These are phyloP conservation scores for Paramormyrops hopkinsi DNA, from an alignment of 2,797 vertebrate genomes.

Conservation along the genomic window DNA sequence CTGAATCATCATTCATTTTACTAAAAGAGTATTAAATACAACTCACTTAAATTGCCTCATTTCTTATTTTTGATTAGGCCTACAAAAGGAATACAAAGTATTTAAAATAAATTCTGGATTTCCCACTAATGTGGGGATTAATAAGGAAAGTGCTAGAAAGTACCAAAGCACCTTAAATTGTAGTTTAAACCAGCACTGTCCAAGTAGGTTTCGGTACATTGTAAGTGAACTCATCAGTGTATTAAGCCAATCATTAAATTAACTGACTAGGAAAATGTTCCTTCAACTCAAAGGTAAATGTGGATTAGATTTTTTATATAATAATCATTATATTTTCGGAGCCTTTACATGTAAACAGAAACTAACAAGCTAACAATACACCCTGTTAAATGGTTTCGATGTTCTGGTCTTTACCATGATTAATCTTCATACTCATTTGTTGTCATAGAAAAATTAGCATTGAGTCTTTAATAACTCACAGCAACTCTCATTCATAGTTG, in stretches of 20 bases:
- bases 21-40: not conserved
- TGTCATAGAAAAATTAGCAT: conserved; percentile 29
- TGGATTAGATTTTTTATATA: conserved; percentile 9
- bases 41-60: not conserved
- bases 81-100: not conserved
- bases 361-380: not conserved
- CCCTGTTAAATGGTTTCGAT: conserved; percentile 40
- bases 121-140: not conserved
- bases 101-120: not conserved
- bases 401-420: conserved; percentile 46
- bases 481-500: conserved; percentile 17
- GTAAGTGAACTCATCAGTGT: conserved; percentile 1
- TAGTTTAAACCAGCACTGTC: not conserved
- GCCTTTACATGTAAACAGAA: not conserved
- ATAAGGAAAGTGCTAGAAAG: not conserved
- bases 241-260: not conserved
- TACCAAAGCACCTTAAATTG: not conserved
- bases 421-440: conserved; percentile 43
- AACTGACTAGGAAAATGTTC: not conserved
- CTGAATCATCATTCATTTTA: not conserved
- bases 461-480: conserved; percentile 22
- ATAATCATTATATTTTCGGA: not conserved
- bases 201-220: not conserved
- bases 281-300: not conserved
- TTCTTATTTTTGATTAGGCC: not conserved